Conservation (phyloP, 1,140 invertebrate species). For the Idris sp. region DNA sequence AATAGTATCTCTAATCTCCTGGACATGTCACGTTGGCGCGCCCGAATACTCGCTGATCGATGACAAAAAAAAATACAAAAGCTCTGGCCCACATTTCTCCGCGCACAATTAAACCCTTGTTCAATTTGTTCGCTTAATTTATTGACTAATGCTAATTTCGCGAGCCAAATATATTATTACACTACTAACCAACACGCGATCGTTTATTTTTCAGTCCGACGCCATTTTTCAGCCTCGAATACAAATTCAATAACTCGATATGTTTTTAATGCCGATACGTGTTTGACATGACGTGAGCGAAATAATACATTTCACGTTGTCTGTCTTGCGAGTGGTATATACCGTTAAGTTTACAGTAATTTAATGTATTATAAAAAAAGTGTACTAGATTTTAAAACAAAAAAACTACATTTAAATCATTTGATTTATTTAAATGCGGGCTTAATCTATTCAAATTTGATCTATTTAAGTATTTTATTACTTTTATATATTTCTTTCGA, state of each 20-base stretch:
- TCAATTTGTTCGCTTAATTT: too few relatives aligned
- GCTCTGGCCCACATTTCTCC: not conserved
- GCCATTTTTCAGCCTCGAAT: constrained; percentile 20
- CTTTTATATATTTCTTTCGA: too few relatives aligned
- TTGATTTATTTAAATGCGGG: too few relatives aligned
- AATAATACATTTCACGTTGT: constrained; percentile 3
- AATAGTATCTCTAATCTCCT: too few relatives aligned
- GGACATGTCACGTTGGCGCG: too few relatives aligned
- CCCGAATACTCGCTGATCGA: not conserved
- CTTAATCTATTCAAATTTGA: too few relatives aligned
- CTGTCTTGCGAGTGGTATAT: not conserved
- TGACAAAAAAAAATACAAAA: constrained; percentile 5
- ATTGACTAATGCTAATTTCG: constrained; percentile 22
- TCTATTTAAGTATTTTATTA: too few relatives aligned
- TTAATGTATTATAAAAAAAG: not conserved
- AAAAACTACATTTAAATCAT: too few relatives aligned
- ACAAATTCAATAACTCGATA: constrained; percentile 32
- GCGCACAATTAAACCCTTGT: not conserved
- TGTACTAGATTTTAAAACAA: too few relatives aligned
- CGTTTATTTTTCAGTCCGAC: constrained; percentile 6
- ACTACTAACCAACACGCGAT: constrained; percentile 13
- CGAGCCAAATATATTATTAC: not conserved
- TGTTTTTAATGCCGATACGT: constrained; percentile 34
- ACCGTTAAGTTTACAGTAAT: constrained; percentile 1
- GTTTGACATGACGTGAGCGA: constrained; percentile 8